A percentile compares a stretch with the other conserved stretches of the same genome.
Conservation (phyloP, 2,888 invertebrate species). For the Desoria tigrina region DNA sequence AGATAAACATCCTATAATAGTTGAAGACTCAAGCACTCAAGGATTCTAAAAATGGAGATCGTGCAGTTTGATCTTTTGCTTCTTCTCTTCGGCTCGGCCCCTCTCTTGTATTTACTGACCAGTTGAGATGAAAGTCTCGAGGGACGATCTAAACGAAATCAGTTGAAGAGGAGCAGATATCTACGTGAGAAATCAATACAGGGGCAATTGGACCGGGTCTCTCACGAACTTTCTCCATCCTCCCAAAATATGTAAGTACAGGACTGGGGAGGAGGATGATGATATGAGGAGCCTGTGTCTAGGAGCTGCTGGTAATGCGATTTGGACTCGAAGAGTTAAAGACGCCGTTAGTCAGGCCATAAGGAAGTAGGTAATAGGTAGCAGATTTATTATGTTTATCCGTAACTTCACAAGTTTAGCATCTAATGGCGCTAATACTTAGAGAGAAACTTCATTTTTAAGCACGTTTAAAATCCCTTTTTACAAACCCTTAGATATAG, state of each 20-base stretch:
- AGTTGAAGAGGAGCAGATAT: conserved; percentile 15
- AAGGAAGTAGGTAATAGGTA: neutral
- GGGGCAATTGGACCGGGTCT: neutral
- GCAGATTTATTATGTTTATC: conserved; percentile 8
- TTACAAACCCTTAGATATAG: neutral
- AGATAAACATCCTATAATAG: conserved; percentile 25
- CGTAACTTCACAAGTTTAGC: conserved; percentile 10
- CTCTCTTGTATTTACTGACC: conserved; percentile 2
- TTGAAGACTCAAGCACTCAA: neutral
- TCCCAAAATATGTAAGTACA: neutral
- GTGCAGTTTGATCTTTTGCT: neutral
- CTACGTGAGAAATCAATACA: conserved; percentile 24
- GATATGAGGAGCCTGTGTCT: no score
- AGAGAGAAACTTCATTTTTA: neutral
- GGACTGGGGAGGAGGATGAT: no score
- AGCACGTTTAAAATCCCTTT: conserved; percentile 5
- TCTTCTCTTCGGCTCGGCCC: neutral
- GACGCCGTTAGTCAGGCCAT: neutral
- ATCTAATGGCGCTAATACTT: conserved; percentile 6
- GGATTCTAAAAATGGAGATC: conserved; percentile 1
- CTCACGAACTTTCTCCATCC: neutral
- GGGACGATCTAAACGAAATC: conserved; percentile 19
- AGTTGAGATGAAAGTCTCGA: neutral
- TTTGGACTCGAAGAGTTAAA: neutral
- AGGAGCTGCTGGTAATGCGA: neutral